Evolutionary conservation across 2,888 invertebrate genomes (phyloP), one percentile per base, ranked within the genome.

Genomic region (Chloroclystis v-ata): DNA sequence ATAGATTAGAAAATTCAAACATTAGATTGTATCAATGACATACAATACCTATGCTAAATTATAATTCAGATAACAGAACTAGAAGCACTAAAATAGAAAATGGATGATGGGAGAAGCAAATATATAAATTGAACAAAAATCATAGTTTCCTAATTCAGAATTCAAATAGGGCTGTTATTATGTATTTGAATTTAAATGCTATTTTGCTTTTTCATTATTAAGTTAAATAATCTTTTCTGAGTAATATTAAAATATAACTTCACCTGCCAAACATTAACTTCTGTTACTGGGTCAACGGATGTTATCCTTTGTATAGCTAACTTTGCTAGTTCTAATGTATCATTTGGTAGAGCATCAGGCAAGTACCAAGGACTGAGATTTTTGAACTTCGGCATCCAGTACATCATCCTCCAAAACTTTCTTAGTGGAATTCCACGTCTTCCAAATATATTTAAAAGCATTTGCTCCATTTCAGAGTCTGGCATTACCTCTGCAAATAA

Each of bases 381-480:
- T 69, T 93, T 95, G 71, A 99, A 96, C 76, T 99, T 99, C 0
- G 98, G 97, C 93, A 94, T 93, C 95, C 95, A 95, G 65, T 95
- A 95, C 91, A 94, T 91, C 93, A 95, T 94, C 8, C 94, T 87
- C 93, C 94, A 93, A 66, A 89, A 93, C 66, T 93, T 94, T 44
- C 94, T 84, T 4, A 94, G 69, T 0, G 94, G 94, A 67, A 90
- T 89, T 0, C 94, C 94, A 56, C 92, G 85, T 13, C 82, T 82
- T 0, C 99, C 98, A 81, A 98, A 99, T 37, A 94, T 91, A 65
- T 94, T 95, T 1, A 93, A 66, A 6, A 99, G 81, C 78, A 96
- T 92, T 42, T 91, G 89, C 68, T 97, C 94, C 87, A 96, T 91
- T 80, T 98, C 97, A 47, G 90, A 89, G 75, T 99, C 99, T 0